Base-by-base conservation (phyloP, 1,140 invertebrate species). In the Heliconius hewitsoni region DNA sequence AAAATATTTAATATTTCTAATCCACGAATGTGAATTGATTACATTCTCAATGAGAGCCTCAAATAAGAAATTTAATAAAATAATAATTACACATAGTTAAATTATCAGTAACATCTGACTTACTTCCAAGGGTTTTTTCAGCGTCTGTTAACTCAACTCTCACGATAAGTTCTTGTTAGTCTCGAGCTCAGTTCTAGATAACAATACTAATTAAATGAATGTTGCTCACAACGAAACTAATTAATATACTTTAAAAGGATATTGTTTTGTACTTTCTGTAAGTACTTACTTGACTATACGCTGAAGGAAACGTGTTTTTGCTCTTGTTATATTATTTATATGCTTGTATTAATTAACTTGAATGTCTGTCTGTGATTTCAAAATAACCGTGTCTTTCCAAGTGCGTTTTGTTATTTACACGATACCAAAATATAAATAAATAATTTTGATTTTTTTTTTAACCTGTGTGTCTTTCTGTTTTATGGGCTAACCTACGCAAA, bases 181-280 rank as follows among this genome's bases (percentile, higher is more conserved):
- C 81, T 84, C 77, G 79, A 84, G 82, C 72, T 77, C 81, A 79
- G 81, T 80, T 81, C 27, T 73, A 82, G 83, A 88, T 90, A 90
- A 90, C 86, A 86, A 90, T 84, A 83, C 84, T 90, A 90, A 91
- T 88, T 87, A 84, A 86, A 86, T 89, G 86, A 84, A 79, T 83
- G 84, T 83, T 84, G 83, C 78, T 78, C 82, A 82, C 82, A 88
- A 90, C 84, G 85, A 86, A 86, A 73, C 82, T 84, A 90, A 90
- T 90, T 73, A 78, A 84, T 83, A 82, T 82, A 50, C 71, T 72
- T 72, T 72, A 42, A 42, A 39, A 72, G 30, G 30, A 39, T 39
- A 72, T 37, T 72, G 71, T 42, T 72, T 72, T 72, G 13, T 72
- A 72, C 55, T 39, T 72, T 72, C 37, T 72, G 71, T 72, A 8